These are phyloP conservation scores for Oryzias celebensis DNA, from an alignment of 2,113 vertebrate species.

Conservation along the genomic window DNA sequence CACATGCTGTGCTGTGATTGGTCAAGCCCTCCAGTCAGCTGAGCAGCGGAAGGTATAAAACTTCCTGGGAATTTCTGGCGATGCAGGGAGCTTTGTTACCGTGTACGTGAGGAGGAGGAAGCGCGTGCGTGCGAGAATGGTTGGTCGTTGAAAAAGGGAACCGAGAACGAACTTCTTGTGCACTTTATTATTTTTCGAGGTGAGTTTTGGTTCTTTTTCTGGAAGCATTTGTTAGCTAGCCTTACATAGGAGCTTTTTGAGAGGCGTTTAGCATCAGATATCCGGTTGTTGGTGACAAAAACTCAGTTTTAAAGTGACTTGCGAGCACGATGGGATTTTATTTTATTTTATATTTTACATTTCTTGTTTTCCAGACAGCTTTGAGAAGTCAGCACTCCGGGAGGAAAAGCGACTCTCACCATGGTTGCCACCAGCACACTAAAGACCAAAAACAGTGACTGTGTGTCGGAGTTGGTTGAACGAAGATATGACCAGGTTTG, in stretches of 20 bases:
- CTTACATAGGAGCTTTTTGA: background rate
- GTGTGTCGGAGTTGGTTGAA: constrained; percentile 60
- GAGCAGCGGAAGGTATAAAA: constrained; percentile 66
- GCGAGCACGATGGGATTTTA: too few relatives aligned
- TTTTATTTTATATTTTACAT: too few relatives aligned
- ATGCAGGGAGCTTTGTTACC: constrained; percentile 27
- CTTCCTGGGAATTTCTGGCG: background rate
- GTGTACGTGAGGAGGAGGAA: background rate
- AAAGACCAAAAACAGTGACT: constrained; percentile 69
- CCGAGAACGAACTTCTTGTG: constrained; percentile 42
- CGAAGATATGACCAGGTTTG: constrained; percentile 64
- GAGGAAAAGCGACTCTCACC: constrained; percentile 22
- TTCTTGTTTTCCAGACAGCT: constrained; percentile 15
- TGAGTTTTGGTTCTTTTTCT: constrained; percentile 8
- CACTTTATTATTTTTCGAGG: constrained; percentile 52
- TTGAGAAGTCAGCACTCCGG: constrained; percentile 2
- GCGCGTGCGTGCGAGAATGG: too few relatives aligned
- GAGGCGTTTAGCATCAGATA: background rate
- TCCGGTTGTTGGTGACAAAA: background rate
- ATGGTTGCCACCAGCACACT: constrained; percentile 78
- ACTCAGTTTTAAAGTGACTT: background rate
- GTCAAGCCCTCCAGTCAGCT: constrained; percentile 55
- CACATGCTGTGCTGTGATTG: constrained; percentile 58
- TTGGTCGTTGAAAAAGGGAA: too few relatives aligned
- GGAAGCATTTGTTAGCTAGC: background rate